Evolutionary conservation across 2,888 invertebrate species (phyloP).

Genomic region (Tenthredo amoena): DNA sequence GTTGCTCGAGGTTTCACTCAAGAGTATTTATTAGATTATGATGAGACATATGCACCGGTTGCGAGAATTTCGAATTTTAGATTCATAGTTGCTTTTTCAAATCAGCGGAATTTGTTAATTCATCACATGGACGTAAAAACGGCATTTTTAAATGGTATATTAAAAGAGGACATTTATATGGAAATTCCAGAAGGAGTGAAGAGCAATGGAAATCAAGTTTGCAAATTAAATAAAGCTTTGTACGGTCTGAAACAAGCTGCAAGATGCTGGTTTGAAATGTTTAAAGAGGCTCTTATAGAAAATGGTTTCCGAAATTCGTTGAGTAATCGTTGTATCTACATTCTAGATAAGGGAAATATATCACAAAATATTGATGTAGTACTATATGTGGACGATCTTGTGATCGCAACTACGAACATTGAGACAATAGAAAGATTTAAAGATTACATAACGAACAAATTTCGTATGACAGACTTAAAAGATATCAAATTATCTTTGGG

Average conservation of each 20-base stretch:
- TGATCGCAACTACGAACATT: slow-evolving; percentile 43
- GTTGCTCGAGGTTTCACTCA: background rate
- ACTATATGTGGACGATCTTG: too few relatives aligned
- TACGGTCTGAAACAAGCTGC: slow-evolving; percentile 54
- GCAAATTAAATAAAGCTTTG: slow-evolving; percentile 56
- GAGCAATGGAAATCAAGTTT: slow-evolving; percentile 48
- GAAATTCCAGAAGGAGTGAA: slow-evolving; percentile 54
- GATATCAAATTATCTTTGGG: background rate
- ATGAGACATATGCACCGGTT: slow-evolving; percentile 57
- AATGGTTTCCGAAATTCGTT: too few relatives aligned
- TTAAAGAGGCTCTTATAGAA: too few relatives aligned
- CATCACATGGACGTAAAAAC: slow-evolving; percentile 56
- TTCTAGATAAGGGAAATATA: too few relatives aligned
- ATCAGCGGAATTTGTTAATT: slow-evolving; percentile 56
- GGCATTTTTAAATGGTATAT: slow-evolving; percentile 51
- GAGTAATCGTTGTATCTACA: too few relatives aligned
- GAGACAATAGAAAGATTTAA: background rate
- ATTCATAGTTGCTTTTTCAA: slow-evolving; percentile 57
- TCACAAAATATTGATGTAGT: too few relatives aligned
- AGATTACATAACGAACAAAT: slow-evolving; percentile 16
- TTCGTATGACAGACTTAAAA: background rate
- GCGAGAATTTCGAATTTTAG: slow-evolving; percentile 56
- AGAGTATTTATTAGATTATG: slow-evolving; percentile 54
- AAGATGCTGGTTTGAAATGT: background rate
- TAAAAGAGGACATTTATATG: slow-evolving; percentile 56